Percentiles rank a stretch among this genome's conserved stretches.
Evolutionary conservation across 1,140 invertebrate genomes (phyloP).

Genomic region (Hyles euphorbiae): DNA sequence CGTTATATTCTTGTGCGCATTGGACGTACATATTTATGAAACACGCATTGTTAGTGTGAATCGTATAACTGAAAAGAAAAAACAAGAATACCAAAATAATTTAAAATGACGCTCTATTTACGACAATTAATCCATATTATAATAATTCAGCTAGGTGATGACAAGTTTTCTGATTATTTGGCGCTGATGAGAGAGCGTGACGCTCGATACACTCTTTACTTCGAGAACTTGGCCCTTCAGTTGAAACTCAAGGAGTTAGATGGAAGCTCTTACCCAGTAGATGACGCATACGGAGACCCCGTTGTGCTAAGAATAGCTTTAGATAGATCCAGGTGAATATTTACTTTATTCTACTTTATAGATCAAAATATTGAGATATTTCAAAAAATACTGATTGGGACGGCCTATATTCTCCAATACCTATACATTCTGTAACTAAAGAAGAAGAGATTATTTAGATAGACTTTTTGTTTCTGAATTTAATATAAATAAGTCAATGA

Average conservation of each 20-base stretch:
- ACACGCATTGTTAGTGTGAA: too few species aligned
- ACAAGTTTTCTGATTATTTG: constrained; percentile 57
- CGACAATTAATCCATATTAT: constrained; percentile 9
- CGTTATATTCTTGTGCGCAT: too few species aligned
- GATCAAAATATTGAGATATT: too few species aligned
- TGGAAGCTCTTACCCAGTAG: constrained; percentile 25
- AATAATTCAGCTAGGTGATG: constrained; percentile 36
- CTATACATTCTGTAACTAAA: too few species aligned
- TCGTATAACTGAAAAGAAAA: too few species aligned
- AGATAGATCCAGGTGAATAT: constrained; percentile 54
- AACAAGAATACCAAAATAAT: too few species aligned
- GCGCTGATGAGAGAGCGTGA: constrained; percentile 58
- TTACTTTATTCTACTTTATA: neutral
- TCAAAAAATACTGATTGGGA: too few species aligned
- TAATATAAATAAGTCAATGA: neutral
- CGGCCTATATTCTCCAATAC: too few species aligned
- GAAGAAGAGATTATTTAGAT: too few species aligned
- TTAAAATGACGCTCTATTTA: too few species aligned
- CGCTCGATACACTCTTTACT: constrained; percentile 60
- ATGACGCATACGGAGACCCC: constrained; percentile 46
- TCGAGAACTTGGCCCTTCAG: constrained; percentile 61
- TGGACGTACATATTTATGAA: too few species aligned
- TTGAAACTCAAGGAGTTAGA: constrained; percentile 52
- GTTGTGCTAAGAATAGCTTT: constrained; percentile 59
- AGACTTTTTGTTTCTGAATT: too few species aligned